Conservation (phyloP, 2,113 vertebrate genomes). For the Chloroceryle aenea region DNA sequence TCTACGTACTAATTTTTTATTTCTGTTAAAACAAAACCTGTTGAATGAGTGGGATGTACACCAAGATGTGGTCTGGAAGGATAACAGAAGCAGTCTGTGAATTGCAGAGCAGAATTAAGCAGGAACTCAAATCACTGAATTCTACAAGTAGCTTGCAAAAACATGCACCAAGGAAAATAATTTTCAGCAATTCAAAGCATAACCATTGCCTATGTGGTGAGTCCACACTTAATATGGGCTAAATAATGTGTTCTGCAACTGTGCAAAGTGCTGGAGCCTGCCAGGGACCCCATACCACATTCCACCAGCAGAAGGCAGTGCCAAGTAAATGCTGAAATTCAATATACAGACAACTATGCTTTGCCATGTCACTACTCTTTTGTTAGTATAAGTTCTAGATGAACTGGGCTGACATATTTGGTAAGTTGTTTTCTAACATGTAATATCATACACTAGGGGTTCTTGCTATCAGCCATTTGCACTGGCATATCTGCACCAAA, state of each 20-base stretch:
- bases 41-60: constrained; percentile 26
- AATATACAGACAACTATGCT: not conserved
- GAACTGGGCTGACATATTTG: not conserved
- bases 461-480: not conserved
- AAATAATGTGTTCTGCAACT: not conserved
- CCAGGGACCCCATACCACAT: not conserved
- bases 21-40: constrained; percentile 55
- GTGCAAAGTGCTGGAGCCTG: not conserved
- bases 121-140: constrained; percentile 13
- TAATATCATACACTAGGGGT: not conserved
- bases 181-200: not conserved
- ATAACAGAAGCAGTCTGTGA: constrained; percentile 20
- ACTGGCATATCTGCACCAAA: not conserved
- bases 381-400: not conserved
- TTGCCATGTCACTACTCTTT: not conserved
- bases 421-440: not conserved
- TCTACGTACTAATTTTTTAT: not conserved
- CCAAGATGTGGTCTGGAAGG: constrained; percentile 33
- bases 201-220: not conserved
- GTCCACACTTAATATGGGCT: not conserved
- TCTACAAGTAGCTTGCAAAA: constrained; percentile 54
- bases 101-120: constrained; percentile 27
- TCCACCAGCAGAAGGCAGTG: not conserved
- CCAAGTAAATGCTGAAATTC: not conserved
- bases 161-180: constrained; percentile 29